Evolutionary conservation across 1,140 invertebrate genomes (phyloP).

Genomic region (Orius laevigatus): DNA sequence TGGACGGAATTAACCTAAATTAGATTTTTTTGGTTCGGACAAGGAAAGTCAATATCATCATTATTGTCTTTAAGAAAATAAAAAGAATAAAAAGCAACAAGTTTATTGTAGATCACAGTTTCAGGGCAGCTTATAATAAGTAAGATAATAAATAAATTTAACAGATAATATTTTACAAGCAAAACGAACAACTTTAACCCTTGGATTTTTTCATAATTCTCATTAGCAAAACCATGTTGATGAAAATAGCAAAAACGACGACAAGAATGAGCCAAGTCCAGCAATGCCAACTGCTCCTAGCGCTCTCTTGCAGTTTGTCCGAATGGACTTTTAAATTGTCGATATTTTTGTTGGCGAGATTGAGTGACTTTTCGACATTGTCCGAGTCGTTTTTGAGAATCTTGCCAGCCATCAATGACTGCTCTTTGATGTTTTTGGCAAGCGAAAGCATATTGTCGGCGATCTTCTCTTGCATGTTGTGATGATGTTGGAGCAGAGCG

Average conservation of each 20-base stretch:
- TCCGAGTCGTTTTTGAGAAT: constrained; percentile 73
- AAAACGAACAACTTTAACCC: too few species aligned
- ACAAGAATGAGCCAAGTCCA: constrained; percentile 84
- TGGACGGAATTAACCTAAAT: too few species aligned
- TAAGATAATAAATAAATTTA: too few species aligned
- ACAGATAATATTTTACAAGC: too few species aligned
- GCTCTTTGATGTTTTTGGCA: constrained; percentile 74
- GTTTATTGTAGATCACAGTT: too few species aligned
- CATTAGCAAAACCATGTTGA: constrained; percentile 73
- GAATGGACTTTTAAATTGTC: constrained; percentile 61
- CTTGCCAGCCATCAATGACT: constrained; percentile 62
- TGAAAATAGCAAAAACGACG: constrained; percentile 68
- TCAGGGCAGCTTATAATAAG: too few species aligned
- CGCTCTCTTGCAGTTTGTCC: constrained; percentile 65
- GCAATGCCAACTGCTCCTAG: constrained; percentile 73
- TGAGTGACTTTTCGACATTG: constrained; percentile 55
- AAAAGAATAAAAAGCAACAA: too few species aligned
- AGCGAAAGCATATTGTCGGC: constrained; percentile 84
- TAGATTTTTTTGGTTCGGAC: too few species aligned
- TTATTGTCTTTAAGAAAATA: too few species aligned
- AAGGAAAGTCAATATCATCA: too few species aligned
- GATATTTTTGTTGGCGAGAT: constrained; percentile 62
- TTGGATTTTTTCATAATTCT: constrained; percentile 44
- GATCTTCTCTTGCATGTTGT: constrained; percentile 76
- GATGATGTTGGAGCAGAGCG: constrained; percentile 65